These are phyloP conservation scores for Seladonia tumulorum DNA, from an alignment of 2,888 invertebrate genomes.

Conservation along the genomic window DNA sequence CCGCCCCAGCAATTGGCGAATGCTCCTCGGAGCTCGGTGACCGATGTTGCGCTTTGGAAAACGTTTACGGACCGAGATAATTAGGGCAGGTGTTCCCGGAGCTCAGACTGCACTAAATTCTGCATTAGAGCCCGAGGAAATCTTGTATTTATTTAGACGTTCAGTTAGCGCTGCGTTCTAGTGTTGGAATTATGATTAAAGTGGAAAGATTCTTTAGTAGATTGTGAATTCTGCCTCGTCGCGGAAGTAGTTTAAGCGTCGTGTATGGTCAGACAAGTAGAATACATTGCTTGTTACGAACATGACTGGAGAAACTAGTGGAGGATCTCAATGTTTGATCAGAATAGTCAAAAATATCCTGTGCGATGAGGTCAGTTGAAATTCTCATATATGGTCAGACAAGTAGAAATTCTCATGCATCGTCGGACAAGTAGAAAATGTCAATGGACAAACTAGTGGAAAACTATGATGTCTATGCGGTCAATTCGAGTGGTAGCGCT, in stretches of 20 bases:
- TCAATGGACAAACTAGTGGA: not conserved
- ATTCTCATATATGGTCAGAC: not conserved
- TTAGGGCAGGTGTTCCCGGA: not conserved
- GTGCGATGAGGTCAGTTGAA: not conserved
- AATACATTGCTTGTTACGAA: no score
- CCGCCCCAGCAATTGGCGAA: constrained; percentile 25
- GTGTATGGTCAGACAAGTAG: not conserved
- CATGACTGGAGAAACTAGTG: not conserved
- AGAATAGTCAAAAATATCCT: not conserved
- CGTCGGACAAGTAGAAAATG: not conserved
- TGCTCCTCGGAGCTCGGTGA: not conserved
- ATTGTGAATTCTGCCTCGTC: no score
- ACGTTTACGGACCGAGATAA: constrained; percentile 7
- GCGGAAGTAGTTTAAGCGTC: not conserved
- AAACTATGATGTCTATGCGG: not conserved
- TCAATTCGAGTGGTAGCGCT: not conserved
- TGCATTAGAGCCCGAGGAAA: not conserved
- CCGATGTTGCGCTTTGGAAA: constrained; percentile 7
- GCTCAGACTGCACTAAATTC: not conserved
- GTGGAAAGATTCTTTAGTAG: not conserved
- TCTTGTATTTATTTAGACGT: not conserved
- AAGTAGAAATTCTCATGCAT: not conserved
- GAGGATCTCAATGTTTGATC: not conserved
- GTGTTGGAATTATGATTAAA: not conserved
- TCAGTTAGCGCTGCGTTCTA: not conserved